A percentile compares a stretch with the other conserved stretches of the same genome.
These are phyloP conservation scores for Rhabdomys dilectus DNA, from an alignment of 2,113 vertebrate genomes.

Conservation along the genomic window DNA sequence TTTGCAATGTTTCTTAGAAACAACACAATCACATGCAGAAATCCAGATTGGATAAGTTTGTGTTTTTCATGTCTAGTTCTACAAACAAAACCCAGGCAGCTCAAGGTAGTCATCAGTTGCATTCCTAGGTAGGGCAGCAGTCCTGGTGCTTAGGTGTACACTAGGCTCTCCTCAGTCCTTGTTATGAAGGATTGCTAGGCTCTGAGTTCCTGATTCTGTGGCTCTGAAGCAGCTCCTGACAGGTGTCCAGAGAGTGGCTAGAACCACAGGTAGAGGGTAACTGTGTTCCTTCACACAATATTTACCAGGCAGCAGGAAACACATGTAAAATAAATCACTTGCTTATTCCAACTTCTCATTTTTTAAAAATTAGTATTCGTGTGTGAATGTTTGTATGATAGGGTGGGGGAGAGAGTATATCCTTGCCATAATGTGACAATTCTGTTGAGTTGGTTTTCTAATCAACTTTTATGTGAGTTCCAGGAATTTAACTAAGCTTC, in stretches of 20 bases:
- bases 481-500: not conserved
- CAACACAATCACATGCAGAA: constrained; percentile 22
- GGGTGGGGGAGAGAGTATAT: no score
- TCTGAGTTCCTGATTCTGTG: not conserved
- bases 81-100: constrained; percentile 40
- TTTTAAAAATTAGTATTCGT: not conserved
- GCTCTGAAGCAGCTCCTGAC: not conserved
- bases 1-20: constrained; percentile 51
- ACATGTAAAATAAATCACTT: constrained; percentile 24
- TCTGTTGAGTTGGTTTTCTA: not conserved
- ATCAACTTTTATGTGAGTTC: not conserved
- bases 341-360: not conserved
- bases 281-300: not conserved
- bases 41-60: not conserved
- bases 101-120: not conserved
- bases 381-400: not conserved
- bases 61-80: constrained; percentile 17
- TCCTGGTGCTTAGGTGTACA: not conserved
- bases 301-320: not conserved
- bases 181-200: constrained; percentile 24
- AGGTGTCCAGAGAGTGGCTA: not conserved
- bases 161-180: not conserved
- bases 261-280: constrained; percentile 25
- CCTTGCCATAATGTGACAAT: not conserved
- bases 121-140: not conserved